Conservation (phyloP, 2,113 vertebrate genomes). For the Calypte anna region DNA sequence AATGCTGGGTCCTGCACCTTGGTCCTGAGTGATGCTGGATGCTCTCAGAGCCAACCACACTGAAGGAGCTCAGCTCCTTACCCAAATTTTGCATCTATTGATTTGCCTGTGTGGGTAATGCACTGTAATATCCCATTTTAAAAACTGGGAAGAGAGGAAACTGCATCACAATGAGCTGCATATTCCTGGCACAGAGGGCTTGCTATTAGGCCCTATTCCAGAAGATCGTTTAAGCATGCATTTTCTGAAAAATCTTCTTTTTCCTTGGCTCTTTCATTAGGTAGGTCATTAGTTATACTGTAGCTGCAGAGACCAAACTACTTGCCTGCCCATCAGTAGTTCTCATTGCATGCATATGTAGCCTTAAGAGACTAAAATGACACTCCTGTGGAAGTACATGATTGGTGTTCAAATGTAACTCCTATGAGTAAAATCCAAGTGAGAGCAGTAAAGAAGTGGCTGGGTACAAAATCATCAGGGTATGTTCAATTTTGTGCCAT, state of each 20-base stretch:
- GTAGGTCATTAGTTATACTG: not conserved
- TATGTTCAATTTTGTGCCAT: not conserved
- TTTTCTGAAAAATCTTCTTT: not conserved
- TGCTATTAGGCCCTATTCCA: not conserved
- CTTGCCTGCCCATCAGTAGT: not conserved
- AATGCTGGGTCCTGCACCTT: not conserved
- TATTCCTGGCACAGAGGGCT: not conserved
- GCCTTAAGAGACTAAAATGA: not conserved
- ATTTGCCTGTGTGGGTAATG: not conserved
- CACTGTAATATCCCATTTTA: not conserved
- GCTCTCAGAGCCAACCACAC: not conserved
- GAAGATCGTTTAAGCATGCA: not conserved
- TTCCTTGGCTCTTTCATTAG: not conserved
- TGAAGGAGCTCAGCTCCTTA: not conserved
- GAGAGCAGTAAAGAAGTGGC: not conserved
- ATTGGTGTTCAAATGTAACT: not conserved
- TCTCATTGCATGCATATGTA: not conserved
- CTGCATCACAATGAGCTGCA: not conserved
- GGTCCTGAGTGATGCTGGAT: not conserved
- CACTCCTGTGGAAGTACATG: not conserved
- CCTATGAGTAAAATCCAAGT: not conserved
- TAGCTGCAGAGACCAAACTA: not conserved
- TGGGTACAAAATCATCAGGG: not conserved
- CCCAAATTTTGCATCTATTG: not conserved
- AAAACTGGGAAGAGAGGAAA: not conserved